Conservation (phyloP, 2,797 vertebrate genomes). For the Balearica regulorum region DNA sequence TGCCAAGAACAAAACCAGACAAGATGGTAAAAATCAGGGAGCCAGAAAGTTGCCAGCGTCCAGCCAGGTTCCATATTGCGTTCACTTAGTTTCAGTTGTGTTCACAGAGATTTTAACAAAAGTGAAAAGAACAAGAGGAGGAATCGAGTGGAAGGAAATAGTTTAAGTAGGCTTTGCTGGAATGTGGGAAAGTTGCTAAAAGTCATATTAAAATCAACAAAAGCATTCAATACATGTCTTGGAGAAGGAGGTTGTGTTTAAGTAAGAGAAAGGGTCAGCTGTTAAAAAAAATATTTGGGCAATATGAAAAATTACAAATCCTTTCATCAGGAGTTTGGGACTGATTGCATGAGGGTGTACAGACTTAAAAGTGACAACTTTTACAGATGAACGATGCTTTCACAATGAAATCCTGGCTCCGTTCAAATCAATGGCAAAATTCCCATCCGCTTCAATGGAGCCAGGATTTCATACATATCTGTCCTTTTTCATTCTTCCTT, state of each 20-base stretch:
- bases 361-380: slow-evolving; percentile 32
- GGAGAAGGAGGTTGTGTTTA: slow-evolving; percentile 8
- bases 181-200: slow-evolving; percentile 38
- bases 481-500: slow-evolving; percentile 15
- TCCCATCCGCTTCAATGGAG: neutral
- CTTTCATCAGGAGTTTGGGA: slow-evolving; percentile 22
- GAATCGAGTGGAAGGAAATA: neutral
- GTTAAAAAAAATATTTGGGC: slow-evolving; percentile 10
- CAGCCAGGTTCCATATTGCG: neutral
- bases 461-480: neutral
- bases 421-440: slow-evolving; percentile 32
- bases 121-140: neutral
- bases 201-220: slow-evolving; percentile 53
- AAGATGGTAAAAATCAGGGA: slow-evolving; percentile 42
- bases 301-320: slow-evolving; percentile 38
- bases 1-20: slow-evolving; percentile 43
- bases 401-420: neutral
- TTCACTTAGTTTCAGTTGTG: slow-evolving; percentile 16
- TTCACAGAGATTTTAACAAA: slow-evolving; percentile 1
- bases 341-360: neutral
- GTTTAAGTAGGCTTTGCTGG: neutral
- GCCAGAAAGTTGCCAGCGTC: slow-evolving; percentile 26
- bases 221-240: slow-evolving; percentile 25
- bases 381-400: neutral
- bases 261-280: slow-evolving; percentile 30